Evolutionary conservation across 1,140 invertebrate genomes (phyloP), one percentile per base, ranked within the genome.

Genomic region (Parasteatoda tepidariorum): DNA sequence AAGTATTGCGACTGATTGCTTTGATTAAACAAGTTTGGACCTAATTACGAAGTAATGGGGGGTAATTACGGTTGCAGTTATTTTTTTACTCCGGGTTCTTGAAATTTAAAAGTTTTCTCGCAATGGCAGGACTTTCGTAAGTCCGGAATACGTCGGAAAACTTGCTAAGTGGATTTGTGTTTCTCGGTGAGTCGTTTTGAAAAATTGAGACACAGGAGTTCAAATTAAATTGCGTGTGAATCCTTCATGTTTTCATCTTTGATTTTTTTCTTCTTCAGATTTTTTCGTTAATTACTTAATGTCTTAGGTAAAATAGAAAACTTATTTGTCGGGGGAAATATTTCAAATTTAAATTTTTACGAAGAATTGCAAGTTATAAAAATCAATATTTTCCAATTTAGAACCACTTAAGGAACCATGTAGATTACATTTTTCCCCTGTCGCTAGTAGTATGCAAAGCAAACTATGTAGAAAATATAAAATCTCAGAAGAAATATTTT

Each of bases 1-100:
- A 70, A 24, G 15, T 70, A 70, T 70, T 70, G 48, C 67, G 67
- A 31, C 67, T 70, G 67, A 70, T 70, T 70, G 41, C 67, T 41
- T 54, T 70, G 67, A 70, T 70, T 70, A 70, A 61, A 41, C 34
- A 70, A 18, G 22, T 6, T 13, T 18, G 22, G 34, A 70, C 67
- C 67, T 70, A 70, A 70, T 70, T 70, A 70, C 67, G 18, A 54
- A 38, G 67, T 41, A 48, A 70, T 64, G 61, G 61, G 31, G 61
- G 61, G 61, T 64, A 64, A 64, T 64, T 64, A 64, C 61, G 26
- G 1, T 33, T 11, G 11, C n/a, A 31, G 6, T 11, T n/a, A 22
- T 9, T 30, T 31, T 31, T 26, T 64, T 11, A n/a, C 6, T 26
- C 15, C 11, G 13, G 26, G 5, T 18, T 48, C 31, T 64, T 64